Evolutionary conservation across 2,888 invertebrate species (phyloP).

Genomic region (Tortrix viridana): DNA sequence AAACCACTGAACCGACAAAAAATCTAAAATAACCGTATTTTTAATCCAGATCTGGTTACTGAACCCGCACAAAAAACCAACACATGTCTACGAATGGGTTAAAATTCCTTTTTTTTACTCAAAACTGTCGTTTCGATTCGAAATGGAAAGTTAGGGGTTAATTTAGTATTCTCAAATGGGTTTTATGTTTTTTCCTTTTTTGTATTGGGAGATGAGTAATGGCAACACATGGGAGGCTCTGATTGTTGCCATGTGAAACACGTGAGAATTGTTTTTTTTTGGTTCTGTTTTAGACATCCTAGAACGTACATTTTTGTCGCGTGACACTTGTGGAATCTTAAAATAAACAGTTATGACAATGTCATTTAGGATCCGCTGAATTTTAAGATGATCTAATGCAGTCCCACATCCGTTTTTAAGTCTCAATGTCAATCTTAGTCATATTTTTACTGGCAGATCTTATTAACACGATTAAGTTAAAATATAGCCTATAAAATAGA

Average conservation of each 20-base stretch:
- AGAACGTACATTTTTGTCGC: constrained; percentile 29
- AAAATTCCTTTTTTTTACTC: constrained; percentile 35
- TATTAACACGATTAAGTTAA: too few species aligned
- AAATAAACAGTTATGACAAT: not conserved
- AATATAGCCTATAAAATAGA: too few species aligned
- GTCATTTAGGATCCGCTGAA: constrained; percentile 1
- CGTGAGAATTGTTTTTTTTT: constrained; percentile 38
- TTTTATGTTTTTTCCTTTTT: constrained; percentile 34
- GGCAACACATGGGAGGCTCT: constrained; percentile 34
- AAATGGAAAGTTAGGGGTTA: constrained; percentile 41
- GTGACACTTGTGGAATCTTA: not conserved
- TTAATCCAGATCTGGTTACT: constrained; percentile 42
- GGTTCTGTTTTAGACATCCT: constrained; percentile 30
- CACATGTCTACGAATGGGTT: constrained; percentile 43
- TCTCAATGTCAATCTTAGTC: too few species aligned
- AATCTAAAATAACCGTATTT: constrained; percentile 39
- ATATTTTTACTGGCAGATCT: too few species aligned
- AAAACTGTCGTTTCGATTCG: constrained; percentile 41
- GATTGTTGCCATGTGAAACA: constrained; percentile 38
- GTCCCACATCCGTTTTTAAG: not conserved
- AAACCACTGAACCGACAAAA: constrained; percentile 38
- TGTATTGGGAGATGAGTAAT: constrained; percentile 40
- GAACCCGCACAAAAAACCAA: constrained; percentile 36
- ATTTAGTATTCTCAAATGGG: constrained; percentile 37
- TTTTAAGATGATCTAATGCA: constrained; percentile 10